These are phyloP conservation scores for Ardeotis arabs DNA, from an alignment of 2,113 vertebrate genomes.

Conservation along the genomic window DNA sequence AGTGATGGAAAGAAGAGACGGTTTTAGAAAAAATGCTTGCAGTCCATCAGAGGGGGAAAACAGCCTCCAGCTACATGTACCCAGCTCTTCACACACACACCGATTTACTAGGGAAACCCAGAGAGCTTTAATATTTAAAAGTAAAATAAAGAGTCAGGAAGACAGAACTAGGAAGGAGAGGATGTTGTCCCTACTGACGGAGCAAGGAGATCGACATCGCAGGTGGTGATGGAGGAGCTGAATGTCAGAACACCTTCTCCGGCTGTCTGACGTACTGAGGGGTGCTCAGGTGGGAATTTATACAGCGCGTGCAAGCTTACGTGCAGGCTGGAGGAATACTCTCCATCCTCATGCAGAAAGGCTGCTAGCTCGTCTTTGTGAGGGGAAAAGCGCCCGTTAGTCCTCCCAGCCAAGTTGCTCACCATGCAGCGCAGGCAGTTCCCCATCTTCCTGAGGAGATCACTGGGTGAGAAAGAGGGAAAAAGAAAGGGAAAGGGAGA, in stretches of 20 bases:
- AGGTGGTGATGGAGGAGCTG: background rate
- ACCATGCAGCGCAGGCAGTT: background rate
- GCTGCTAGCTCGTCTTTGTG: background rate
- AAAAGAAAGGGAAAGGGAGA: background rate
- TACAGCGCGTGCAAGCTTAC: background rate
- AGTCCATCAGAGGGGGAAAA: conserved; percentile 66
- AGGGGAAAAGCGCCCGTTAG: background rate
- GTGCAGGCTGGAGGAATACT: background rate
- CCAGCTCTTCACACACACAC: conserved; percentile 49
- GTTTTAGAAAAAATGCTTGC: conserved; percentile 54
- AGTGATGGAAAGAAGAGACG: conserved; percentile 53
- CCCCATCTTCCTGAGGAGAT: background rate
- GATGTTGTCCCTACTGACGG: background rate
- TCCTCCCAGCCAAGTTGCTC: background rate
- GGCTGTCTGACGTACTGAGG: background rate
- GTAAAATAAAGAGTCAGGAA: background rate
- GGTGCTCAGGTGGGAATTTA: background rate
- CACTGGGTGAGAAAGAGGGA: background rate
- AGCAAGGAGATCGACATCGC: background rate
- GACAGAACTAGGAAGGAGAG: background rate
- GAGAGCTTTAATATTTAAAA: conserved; percentile 60
- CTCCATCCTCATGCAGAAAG: background rate
- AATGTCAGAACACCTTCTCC: background rate
- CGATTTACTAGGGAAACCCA: conserved; percentile 65
- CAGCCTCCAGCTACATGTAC: conserved; percentile 67